These are phyloP conservation scores for Uloborus diversus DNA, from an alignment of 1,140 invertebrate species.

Conservation along the genomic window DNA sequence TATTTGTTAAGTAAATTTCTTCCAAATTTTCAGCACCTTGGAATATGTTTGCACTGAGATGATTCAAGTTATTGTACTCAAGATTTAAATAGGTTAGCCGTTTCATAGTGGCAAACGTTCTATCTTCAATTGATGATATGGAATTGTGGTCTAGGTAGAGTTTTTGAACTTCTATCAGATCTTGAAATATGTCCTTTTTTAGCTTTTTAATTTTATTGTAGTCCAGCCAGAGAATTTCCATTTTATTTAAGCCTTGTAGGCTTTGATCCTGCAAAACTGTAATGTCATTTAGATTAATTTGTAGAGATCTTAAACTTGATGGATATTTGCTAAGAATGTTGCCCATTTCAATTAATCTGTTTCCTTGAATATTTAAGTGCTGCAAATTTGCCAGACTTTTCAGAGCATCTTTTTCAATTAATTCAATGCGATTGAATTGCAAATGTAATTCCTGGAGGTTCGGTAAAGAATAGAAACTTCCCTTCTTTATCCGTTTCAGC, in stretches of 20 bases:
- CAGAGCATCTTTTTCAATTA: conserved; percentile 84
- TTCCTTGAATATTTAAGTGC: conserved; percentile 88
- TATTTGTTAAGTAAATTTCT: conserved; percentile 73
- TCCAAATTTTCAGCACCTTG: conserved; percentile 75
- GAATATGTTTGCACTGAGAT: conserved; percentile 65
- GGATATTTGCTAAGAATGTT: conserved; percentile 76
- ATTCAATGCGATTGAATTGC: conserved; percentile 83
- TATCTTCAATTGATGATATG: conserved; percentile 80
- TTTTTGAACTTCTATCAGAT: conserved; percentile 77
- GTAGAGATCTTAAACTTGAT: conserved; percentile 82
- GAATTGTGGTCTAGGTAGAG: conserved; percentile 85
- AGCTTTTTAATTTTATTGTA: conserved; percentile 80
- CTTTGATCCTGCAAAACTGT: conserved; percentile 80
- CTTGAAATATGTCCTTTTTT: conserved; percentile 77
- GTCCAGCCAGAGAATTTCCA: conserved; percentile 86
- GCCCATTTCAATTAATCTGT: conserved; percentile 77
- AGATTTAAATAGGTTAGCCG: conserved; percentile 73
- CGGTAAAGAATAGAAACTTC: conserved; percentile 82
- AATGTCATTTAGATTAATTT: conserved; percentile 84
- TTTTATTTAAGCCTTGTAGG: conserved; percentile 78
- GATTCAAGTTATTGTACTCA: conserved; percentile 62
- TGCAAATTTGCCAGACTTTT: conserved; percentile 82
- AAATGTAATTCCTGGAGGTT: conserved; percentile 85
- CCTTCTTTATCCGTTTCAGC: conserved; percentile 76
- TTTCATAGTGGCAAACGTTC: conserved; percentile 78